Evolutionary conservation across 2,797 vertebrate species (phyloP).

Genomic region (Gephyroberyx darwinii): DNA sequence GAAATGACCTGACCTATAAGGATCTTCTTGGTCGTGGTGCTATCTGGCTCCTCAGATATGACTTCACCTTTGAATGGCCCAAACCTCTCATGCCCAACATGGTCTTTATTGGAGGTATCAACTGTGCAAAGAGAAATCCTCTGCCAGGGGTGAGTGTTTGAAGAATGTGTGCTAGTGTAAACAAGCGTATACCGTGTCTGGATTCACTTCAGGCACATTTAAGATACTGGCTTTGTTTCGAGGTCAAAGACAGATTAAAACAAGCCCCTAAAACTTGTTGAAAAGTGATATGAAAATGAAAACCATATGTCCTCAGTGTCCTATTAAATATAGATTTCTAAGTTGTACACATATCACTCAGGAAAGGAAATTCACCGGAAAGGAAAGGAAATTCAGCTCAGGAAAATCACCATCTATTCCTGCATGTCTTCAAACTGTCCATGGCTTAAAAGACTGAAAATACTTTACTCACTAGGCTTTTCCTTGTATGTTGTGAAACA

Average conservation of each 20-base stretch:
- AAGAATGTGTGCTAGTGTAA: conserved; percentile 11
- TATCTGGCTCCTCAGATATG: conserved; percentile 82
- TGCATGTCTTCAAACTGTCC: background rate
- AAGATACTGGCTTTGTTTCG: background rate
- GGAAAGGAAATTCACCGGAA: no score
- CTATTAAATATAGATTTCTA: no score
- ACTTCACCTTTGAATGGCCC: conserved; percentile 83
- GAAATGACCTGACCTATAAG: conserved; percentile 62
- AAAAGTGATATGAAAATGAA: background rate
- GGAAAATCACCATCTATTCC: background rate
- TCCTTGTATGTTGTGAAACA: background rate
- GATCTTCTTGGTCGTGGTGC: conserved; percentile 67
- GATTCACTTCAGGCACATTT: conserved; percentile 20
- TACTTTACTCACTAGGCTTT: background rate
- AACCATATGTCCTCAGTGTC: no score
- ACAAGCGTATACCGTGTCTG: conserved; percentile 33
- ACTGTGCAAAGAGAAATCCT: conserved; percentile 77
- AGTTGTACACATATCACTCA: background rate
- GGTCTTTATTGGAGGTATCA: conserved; percentile 86
- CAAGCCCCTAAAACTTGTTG: no score
- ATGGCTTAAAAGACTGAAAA: background rate
- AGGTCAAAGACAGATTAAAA: background rate
- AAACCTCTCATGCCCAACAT: conserved; percentile 87
- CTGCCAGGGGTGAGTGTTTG: conserved; percentile 81
- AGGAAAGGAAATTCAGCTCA: no score